Evolutionary conservation across 2,797 vertebrate genomes (phyloP).

Genomic region (Harpagifer antarcticus): DNA sequence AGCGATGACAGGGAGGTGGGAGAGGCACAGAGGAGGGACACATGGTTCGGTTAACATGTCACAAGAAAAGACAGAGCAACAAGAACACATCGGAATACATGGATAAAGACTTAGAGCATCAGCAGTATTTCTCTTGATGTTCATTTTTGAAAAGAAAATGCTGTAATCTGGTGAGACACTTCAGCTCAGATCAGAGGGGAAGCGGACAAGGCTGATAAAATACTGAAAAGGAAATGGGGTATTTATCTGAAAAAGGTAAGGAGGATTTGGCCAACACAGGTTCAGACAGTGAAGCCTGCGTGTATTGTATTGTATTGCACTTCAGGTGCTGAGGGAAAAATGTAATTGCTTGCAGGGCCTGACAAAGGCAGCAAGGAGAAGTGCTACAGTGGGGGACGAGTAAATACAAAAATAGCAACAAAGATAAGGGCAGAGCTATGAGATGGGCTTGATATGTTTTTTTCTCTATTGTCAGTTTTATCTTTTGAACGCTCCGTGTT

Average conservation of each 20-base stretch:
- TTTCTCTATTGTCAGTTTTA: slow-evolving; percentile 77
- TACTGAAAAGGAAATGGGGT: slow-evolving; percentile 29
- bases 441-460: slow-evolving; percentile 74
- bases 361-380: slow-evolving; percentile 76
- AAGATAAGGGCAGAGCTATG: slow-evolving; percentile 74
- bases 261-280: slow-evolving; percentile 69
- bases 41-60: slow-evolving; percentile 44
- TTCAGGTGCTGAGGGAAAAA: slow-evolving; percentile 73
- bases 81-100: slow-evolving; percentile 52
- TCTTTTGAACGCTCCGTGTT: slow-evolving; percentile 68
- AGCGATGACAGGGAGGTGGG: slow-evolving; percentile 14
- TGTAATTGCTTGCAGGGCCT: slow-evolving; percentile 82
- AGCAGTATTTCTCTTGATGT: slow-evolving; percentile 63
- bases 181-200: slow-evolving; percentile 32
- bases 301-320: slow-evolving; percentile 72
- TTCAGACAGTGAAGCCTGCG: slow-evolving; percentile 59
- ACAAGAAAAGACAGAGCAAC: slow-evolving; percentile 45
- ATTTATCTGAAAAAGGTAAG: slow-evolving; percentile 52
- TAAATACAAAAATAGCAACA: slow-evolving; percentile 83
- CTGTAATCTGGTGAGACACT: slow-evolving; percentile 37
- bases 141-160: slow-evolving; percentile 52
- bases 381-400: slow-evolving; percentile 63
- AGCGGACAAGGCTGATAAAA: slow-evolving; percentile 52
- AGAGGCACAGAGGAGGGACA: slow-evolving; percentile 28
- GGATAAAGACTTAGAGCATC: slow-evolving; percentile 49